Evolutionary conservation across 2,888 invertebrate species (phyloP), one percentile per base, ranked within the genome.

Genomic region (Neoaliturus tenellus): DNA sequence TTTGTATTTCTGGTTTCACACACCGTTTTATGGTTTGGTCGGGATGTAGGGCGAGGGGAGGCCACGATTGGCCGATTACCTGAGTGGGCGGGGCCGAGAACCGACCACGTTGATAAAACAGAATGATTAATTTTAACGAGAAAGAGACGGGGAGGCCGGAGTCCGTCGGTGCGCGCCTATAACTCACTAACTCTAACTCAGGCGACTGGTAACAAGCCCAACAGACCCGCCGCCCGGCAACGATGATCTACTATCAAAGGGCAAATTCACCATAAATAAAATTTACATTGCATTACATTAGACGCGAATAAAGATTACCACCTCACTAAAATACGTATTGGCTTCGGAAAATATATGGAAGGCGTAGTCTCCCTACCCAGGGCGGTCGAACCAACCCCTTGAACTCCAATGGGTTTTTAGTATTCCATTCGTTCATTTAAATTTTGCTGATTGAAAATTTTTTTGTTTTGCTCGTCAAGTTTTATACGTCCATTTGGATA

Each of bases 111-210:
- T 78, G 78, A 78, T 78, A 78, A 78, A 78, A 78, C 55, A 55
- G 78, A 55, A 78, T 78, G 78, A 78, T 78, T 78, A 78, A 78
- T 78, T 78, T 55, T 78, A 78, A 78, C 78, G 78, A 78, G 55
- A 78, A 78, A 78, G 48, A 75, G 75, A 75, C 75, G 23, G 67
- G 67, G 33, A 67, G 33, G 25, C 55, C 55, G 23, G 20, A 55
- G 44, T 12, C 55, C 23, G 23, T 3, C 23, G 20, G 5, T 3
- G 35, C 67, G n/a, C 67, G 31, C n/a, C n/a, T n/a, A n/a, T n/a
- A n/a, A n/a, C n/a, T n/a, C n/a, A n/a, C n/a, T n/a, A 33, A 17
- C 31, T 17, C 28, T 67, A 67, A 67, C 31, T 67, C 67, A 67
- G 1, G 67, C 1, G 3, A 3, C n/a, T 20, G 35, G 67, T n/a